Base-by-base conservation (phyloP, 2,888 invertebrate genomes). In the Cephus spinipes region DNA sequence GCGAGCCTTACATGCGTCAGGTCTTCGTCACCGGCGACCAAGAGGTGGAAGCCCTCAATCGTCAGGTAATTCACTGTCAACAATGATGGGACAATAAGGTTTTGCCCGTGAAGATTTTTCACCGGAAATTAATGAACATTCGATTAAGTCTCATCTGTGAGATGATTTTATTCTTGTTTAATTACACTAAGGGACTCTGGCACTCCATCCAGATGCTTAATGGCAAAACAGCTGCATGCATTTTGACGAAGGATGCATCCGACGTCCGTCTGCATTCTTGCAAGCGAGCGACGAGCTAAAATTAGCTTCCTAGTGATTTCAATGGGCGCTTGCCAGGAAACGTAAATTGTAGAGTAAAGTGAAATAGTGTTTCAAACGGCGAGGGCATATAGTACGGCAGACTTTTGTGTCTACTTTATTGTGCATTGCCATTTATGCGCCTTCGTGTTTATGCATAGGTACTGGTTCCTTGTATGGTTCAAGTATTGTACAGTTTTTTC, bases 1-100 rank as follows among this genome's bases (percentile, higher is more conserved):
- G 96, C 87, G 99, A 99, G 93, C 99, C 99, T 69, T 95, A 96
- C 90, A 98, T 99, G 94, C 95, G 98, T 86, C 99, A 99, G 94
- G 99, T 98, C 85, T 96, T 96, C 91, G 94, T 96, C 80, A 95
- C 95, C 79, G 95, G 96, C 79, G 94, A 94, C 89, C 93, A 93
- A 86, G 92, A 93, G 83, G 94, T 94, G 87, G 93, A 93, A 84
- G 93, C 93, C 81, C 94, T 96, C 77, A 92, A 94, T 81, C 93
- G 94, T 86, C 94, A 96, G 94, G 96, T 96, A 93, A 93, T 92
- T 81, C 69, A 23, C 0, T 55, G 55, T 55, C 9, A 23, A 55
- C 6, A 55, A 23, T 23, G 23, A 9, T 55, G 55, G 2, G 6
- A 55, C 23, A 2, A 4, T 9, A 23, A 9, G 0, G 1, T 23